phyloP scores from a whole-genome alignment of 2,113 vertebrate species.

The Mustela nigripes region DNA sequence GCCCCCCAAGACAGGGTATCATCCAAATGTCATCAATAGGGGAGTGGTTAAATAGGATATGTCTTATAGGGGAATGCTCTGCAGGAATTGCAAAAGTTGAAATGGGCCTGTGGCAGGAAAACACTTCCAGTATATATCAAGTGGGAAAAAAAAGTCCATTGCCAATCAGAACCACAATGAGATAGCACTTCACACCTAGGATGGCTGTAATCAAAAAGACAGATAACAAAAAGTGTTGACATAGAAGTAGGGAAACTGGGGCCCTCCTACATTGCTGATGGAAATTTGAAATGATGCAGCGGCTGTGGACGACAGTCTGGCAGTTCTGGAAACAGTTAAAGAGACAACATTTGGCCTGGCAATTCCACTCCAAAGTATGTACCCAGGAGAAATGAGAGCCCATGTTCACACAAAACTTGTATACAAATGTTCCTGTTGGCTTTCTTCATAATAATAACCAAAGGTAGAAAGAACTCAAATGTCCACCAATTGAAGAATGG shows the following conservation, averaged over 20 bases:
- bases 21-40: neutral
- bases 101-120: too few species aligned
- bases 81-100: neutral
- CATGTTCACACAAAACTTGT: neutral
- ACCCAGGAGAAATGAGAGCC: neutral
- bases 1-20: neutral
- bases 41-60: neutral
- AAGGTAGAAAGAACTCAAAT: neutral
- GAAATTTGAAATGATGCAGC: too few species aligned
- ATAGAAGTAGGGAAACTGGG: neutral
- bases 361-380: neutral
- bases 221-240: neutral
- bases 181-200: neutral
- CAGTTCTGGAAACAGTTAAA: neutral
- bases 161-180: neutral
- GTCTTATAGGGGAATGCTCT: neutral
- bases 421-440: rapidly evolving
- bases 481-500: too few species aligned
- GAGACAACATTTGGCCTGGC: neutral
- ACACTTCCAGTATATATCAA: neutral
- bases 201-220: neutral
- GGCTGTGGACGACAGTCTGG: neutral
- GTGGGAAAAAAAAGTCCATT: neutral
- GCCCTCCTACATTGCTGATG: rapidly evolving
- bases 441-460: neutral